These are phyloP conservation scores for Pogonognathellus flavescens DNA, from an alignment of 1,140 invertebrate genomes.

Conservation along the genomic window DNA sequence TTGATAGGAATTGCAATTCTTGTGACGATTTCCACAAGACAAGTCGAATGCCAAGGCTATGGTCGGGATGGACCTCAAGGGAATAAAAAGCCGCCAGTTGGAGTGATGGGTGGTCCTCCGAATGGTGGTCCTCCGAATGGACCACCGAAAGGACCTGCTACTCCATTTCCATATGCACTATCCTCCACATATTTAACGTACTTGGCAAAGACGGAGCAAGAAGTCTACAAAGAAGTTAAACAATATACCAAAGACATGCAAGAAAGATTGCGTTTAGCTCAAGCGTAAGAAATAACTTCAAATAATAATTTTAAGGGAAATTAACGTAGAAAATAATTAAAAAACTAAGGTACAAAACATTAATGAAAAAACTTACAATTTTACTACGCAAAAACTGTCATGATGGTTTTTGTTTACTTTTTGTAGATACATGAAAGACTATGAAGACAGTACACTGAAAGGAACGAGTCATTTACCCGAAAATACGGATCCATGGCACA, in stretches of 20 bases:
- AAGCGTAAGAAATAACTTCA: slow-evolving; percentile 30
- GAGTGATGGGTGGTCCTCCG: background rate
- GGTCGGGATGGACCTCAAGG: background rate
- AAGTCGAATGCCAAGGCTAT: slow-evolving; percentile 13
- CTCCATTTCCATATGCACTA: slow-evolving; percentile 62
- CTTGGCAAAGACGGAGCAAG: slow-evolving; percentile 10
- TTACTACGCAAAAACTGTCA: background rate
- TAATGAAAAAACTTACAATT: no score
- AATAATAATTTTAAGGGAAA: no score
- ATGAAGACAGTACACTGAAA: slow-evolving; percentile 61
- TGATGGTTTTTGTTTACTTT: background rate
- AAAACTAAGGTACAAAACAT: no score
- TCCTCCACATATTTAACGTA: slow-evolving; percentile 64
- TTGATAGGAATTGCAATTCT: background rate
- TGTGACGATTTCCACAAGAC: background rate
- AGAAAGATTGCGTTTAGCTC: slow-evolving; percentile 15
- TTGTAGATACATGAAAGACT: slow-evolving; percentile 63
- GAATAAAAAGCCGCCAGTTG: background rate
- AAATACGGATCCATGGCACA: slow-evolving; percentile 52
- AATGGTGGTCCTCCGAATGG: background rate
- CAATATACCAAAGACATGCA: slow-evolving; percentile 14
- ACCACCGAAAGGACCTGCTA: background rate
- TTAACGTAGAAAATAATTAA: no score
- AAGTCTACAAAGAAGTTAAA: slow-evolving; percentile 19
- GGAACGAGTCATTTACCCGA: slow-evolving; percentile 55